A percentile compares a stretch with the other conserved stretches of the same genome.
Evolutionary conservation across 2,113 vertebrate species (phyloP).

Genomic region (Takifugu flavidus): DNA sequence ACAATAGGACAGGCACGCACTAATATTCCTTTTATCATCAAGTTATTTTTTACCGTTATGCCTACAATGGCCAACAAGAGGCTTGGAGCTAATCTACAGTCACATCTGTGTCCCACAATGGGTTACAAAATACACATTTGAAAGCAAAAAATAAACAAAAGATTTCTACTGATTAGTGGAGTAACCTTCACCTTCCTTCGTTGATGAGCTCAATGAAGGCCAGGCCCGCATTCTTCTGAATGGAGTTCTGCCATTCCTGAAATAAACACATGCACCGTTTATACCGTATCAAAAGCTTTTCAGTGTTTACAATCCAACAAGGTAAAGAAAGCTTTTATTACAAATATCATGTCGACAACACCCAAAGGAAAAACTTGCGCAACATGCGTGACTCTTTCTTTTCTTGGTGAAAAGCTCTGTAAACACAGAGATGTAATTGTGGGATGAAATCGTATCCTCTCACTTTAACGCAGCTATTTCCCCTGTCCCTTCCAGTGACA

Average conservation of each 20-base stretch:
- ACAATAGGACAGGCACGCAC: neutral
- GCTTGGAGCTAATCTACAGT: constrained; percentile 44
- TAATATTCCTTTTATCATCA: constrained; percentile 9
- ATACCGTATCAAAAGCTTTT: constrained; percentile 41
- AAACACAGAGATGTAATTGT: constrained; percentile 74
- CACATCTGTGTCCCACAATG: neutral
- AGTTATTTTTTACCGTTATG: constrained; percentile 28
- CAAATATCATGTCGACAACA: constrained; percentile 18
- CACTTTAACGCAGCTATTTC: constrained; percentile 76
- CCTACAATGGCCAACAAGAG: constrained; percentile 19
- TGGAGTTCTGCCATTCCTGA: constrained; percentile 99
- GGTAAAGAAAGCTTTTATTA: constrained; percentile 48
- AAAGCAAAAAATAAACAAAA: neutral
- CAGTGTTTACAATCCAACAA: constrained; percentile 51
- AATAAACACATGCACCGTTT: constrained; percentile 47
- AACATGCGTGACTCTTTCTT: constrained; percentile 53
- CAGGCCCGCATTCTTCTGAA: constrained; percentile 97
- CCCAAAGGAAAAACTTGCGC: constrained; percentile 57
- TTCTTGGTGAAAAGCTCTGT: constrained; percentile 65
- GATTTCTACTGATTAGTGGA: constrained; percentile 6
- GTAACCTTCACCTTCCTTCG: constrained; percentile 89
- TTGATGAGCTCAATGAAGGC: constrained; percentile 99
- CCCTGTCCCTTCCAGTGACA: constrained; percentile 74
- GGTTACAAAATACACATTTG: neutral
- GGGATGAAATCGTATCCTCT: constrained; percentile 75